These are phyloP conservation scores for Ranitomeya imitator DNA, from an alignment of 2,113 vertebrate species.

Conservation along the genomic window DNA sequence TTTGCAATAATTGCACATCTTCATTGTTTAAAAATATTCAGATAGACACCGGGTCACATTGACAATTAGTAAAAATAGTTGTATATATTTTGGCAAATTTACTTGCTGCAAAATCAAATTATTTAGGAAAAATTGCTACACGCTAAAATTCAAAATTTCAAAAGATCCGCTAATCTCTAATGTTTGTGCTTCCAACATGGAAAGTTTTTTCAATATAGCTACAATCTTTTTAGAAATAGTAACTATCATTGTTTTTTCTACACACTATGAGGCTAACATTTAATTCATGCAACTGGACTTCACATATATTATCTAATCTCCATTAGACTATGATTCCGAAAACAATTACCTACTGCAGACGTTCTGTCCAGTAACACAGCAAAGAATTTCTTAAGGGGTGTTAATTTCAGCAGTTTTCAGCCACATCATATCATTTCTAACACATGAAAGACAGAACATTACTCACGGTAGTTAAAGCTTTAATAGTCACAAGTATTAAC, in stretches of 20 bases:
- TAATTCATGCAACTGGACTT: too few relatives aligned
- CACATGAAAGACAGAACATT: slow-evolving; percentile 4
- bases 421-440: background rate
- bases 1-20: background rate
- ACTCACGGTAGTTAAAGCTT: slow-evolving; percentile 8
- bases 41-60: background rate
- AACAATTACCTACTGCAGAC: background rate
- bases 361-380: background rate
- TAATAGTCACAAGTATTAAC: slow-evolving; percentile 1
- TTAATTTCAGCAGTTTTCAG: background rate
- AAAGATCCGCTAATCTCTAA: too few relatives aligned
- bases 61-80: background rate
- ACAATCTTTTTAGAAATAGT: too few relatives aligned
- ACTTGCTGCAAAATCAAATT: too few relatives aligned
- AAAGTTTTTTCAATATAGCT: too few relatives aligned
- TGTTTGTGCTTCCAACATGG: too few relatives aligned
- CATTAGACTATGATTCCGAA: background rate
- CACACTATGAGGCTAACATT: too few relatives aligned
- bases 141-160: too few relatives aligned
- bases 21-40: background rate
- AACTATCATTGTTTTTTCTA: too few relatives aligned
- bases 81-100: too few relatives aligned
- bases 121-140: too few relatives aligned
- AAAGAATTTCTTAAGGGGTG: background rate
- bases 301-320: too few relatives aligned